Conservation (phyloP, 2,888 invertebrate genomes). For the Volucella bombylans region DNA sequence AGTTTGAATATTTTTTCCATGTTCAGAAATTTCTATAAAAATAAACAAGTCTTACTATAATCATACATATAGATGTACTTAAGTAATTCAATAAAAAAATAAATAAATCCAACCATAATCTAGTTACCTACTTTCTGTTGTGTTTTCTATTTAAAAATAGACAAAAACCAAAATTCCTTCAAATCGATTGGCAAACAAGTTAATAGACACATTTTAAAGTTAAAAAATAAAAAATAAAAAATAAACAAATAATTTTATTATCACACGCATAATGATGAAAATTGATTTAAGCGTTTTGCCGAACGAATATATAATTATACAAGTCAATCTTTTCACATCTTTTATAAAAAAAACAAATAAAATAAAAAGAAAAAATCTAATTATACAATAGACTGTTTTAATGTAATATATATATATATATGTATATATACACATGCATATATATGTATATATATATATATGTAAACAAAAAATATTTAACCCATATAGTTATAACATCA, state of each 20-base stretch:
- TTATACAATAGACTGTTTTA: constrained; percentile 49
- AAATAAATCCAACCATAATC: constrained; percentile 30
- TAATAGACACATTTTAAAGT: not conserved
- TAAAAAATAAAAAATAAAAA: not conserved
- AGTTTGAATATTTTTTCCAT: too few relatives aligned
- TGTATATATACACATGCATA: constrained; percentile 22
- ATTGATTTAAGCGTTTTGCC: constrained; percentile 6
- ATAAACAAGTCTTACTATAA: constrained; percentile 6
- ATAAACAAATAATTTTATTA: too few relatives aligned
- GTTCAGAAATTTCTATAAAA: constrained; percentile 5
- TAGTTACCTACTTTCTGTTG: constrained; percentile 33
- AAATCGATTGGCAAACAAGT: constrained; percentile 6
- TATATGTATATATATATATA: constrained; percentile 6
- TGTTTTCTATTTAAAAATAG: not conserved
- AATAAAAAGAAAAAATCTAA: constrained; percentile 13
- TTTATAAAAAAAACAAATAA: constrained; percentile 18
- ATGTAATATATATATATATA: constrained; percentile 36
- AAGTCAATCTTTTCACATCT: constrained; percentile 50
- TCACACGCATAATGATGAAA: too few relatives aligned
- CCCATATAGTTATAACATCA: constrained; percentile 68
- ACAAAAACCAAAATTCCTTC: constrained; percentile 7
- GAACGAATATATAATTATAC: not conserved
- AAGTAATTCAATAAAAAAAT: not conserved
- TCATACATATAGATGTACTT: constrained; percentile 25
- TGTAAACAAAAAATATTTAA: constrained; percentile 21